Percentiles rank a stretch among this genome's conserved stretches.
Evolutionary conservation across 2,113 vertebrate genomes (phyloP).

Genomic region (Siniperca knerii): DNA sequence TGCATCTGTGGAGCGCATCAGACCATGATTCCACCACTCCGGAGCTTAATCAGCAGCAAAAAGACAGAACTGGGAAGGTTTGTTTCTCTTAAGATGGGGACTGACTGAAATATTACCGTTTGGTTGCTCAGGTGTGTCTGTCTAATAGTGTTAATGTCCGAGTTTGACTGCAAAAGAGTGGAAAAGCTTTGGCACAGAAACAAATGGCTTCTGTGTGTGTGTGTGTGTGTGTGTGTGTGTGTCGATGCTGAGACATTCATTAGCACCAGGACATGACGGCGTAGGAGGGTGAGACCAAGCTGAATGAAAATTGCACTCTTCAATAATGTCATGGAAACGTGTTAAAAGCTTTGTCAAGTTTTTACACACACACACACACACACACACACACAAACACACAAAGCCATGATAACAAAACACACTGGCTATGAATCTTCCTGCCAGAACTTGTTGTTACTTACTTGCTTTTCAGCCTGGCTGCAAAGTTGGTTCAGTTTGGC

Average conservation of each 20-base stretch:
- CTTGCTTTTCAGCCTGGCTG: background rate
- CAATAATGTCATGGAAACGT: constrained; percentile 55
- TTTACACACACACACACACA: constrained; percentile 2
- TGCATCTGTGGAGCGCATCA: background rate
- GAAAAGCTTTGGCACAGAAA: constrained; percentile 14
- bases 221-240: constrained; percentile 13
- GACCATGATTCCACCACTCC: background rate
- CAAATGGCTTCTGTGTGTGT: background rate
- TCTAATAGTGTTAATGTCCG: constrained; percentile 12
- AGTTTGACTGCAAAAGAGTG: constrained; percentile 13
- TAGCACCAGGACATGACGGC: constrained; percentile 44
- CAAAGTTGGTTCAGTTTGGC: background rate
- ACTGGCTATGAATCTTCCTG: background rate
- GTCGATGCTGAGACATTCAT: constrained; percentile 46
- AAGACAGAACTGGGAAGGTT: background rate
- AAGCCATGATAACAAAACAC: background rate
- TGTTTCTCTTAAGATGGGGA: background rate
- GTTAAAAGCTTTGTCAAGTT: constrained; percentile 33
- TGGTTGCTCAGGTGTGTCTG: background rate
- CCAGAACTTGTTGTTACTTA: background rate
- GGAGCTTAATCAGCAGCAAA: no score
- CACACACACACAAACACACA: constrained; percentile 33
- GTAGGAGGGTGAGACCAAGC: constrained; percentile 51
- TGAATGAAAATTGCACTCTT: constrained; percentile 51
- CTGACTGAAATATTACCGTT: background rate